Percentiles rank a stretch among this genome's conserved stretches.
phyloP scores from a whole-genome alignment of 1,140 invertebrate species.

The Spodoptera frugiperda region DNA sequence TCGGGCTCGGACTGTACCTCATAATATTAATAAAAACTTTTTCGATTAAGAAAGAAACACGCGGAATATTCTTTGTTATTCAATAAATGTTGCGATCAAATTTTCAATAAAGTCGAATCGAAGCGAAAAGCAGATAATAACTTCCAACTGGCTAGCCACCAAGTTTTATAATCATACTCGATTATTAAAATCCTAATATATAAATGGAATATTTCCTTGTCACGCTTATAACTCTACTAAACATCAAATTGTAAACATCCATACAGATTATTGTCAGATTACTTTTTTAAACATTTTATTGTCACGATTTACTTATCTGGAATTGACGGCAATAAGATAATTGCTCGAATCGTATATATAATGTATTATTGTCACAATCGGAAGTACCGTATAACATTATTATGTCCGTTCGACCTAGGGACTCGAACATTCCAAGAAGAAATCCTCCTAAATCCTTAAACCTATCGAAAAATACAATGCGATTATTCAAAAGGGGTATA shows the following conservation, averaged over 20 bases:
- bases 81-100: slow-evolving; percentile 33
- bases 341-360: slow-evolving; percentile 68
- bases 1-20: slow-evolving; percentile 63
- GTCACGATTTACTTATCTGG: slow-evolving; percentile 58
- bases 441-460: slow-evolving; percentile 63
- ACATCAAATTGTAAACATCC: slow-evolving; percentile 66
- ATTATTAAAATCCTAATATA: slow-evolving; percentile 50
- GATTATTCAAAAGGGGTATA: slow-evolving; percentile 71
- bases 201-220: slow-evolving; percentile 46
- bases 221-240: slow-evolving; percentile 62
- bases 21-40: slow-evolving; percentile 44
- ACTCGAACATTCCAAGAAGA: slow-evolving; percentile 56
- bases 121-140: slow-evolving; percentile 53
- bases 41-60: slow-evolving; percentile 34
- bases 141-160: slow-evolving; percentile 41
- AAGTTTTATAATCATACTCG: slow-evolving; percentile 38
- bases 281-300: slow-evolving; percentile 55
- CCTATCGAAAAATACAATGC: slow-evolving; percentile 79
- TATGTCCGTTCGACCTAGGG: slow-evolving; percentile 36
- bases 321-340: slow-evolving; percentile 75
- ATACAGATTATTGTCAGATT: slow-evolving; percentile 53
- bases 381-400: slow-evolving; percentile 57
- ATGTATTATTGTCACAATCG: slow-evolving; percentile 67
- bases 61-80: slow-evolving; percentile 18
- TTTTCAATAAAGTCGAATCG: slow-evolving; percentile 47